Evolutionary conservation across 1,140 invertebrate genomes (phyloP).

Genomic region (Bombus sylvicola): DNA sequence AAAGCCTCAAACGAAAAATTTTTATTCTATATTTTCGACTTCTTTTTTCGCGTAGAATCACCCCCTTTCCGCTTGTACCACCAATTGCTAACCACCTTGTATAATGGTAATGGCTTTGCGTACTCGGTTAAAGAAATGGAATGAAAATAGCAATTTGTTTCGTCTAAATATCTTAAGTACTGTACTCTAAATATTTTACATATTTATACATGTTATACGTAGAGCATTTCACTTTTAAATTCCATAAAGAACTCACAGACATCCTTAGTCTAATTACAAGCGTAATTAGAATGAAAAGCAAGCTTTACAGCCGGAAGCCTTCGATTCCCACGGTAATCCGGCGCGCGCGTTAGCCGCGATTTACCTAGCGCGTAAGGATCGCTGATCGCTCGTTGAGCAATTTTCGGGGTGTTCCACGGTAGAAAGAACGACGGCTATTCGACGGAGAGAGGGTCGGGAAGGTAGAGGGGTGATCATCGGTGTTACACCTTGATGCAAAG

Average conservation of each 20-base stretch:
- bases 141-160: too few relatives aligned
- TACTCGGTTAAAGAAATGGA: too few relatives aligned
- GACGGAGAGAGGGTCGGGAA: conserved; percentile 2
- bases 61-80: too few relatives aligned
- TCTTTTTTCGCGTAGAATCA: too few relatives aligned
- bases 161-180: too few relatives aligned
- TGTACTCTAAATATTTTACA: too few relatives aligned
- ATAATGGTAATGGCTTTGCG: too few relatives aligned
- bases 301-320: background rate
- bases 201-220: too few relatives aligned
- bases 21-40: too few relatives aligned
- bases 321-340: background rate
- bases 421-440: conserved; percentile 20
- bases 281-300: background rate
- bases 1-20: too few relatives aligned
- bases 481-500: background rate
- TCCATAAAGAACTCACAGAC: too few relatives aligned
- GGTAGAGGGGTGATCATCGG: conserved; percentile 4
- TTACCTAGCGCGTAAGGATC: background rate
- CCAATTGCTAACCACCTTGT: too few relatives aligned
- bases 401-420: conserved; percentile 4
- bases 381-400: conserved; percentile 30
- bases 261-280: background rate
- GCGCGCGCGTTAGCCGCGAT: background rate
- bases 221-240: background rate